Evolutionary conservation across 2,888 invertebrate genomes (phyloP).

Genomic region (Chymomyza procnemis): DNA sequence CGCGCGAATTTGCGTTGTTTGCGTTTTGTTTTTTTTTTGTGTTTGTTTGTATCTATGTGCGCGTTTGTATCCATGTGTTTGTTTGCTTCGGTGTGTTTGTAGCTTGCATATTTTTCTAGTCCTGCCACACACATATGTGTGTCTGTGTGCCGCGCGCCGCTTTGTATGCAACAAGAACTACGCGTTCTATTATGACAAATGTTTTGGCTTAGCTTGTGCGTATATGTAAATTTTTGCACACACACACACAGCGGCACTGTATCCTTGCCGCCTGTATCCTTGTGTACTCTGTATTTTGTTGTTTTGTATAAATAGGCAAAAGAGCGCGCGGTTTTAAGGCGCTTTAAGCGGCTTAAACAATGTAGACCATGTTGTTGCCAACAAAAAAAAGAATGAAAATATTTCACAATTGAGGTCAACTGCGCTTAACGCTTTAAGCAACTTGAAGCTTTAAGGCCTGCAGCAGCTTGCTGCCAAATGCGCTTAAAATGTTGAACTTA

Average conservation of each 20-base stretch:
- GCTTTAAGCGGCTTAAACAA: neutral
- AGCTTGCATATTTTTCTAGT: neutral
- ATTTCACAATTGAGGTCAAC: neutral
- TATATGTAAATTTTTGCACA: neutral
- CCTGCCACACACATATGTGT: neutral
- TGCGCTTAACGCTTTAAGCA: neutral
- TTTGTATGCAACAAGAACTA: constrained; percentile 1
- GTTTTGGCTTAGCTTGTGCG: constrained; percentile 1
- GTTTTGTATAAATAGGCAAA: neutral
- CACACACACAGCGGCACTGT: too few species aligned
- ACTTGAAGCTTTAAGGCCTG: neutral
- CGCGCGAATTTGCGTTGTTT: neutral
- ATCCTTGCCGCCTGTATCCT: neutral
- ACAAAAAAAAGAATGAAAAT: neutral
- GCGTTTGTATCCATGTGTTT: neutral
- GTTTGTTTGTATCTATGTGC: neutral
- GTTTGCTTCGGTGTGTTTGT: neutral
- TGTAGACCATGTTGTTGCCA: neutral
- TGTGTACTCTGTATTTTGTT: constrained; percentile 2
- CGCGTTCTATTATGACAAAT: constrained; percentile 3
- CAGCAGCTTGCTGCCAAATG: neutral
- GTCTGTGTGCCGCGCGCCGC: neutral
- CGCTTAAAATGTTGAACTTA: too few species aligned
- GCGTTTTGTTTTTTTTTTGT: neutral
- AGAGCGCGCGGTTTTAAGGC: neutral